Evolutionary conservation across 2,888 invertebrate species (phyloP), one percentile per base, ranked within the genome.

Genomic region (Tridacna gigas): DNA sequence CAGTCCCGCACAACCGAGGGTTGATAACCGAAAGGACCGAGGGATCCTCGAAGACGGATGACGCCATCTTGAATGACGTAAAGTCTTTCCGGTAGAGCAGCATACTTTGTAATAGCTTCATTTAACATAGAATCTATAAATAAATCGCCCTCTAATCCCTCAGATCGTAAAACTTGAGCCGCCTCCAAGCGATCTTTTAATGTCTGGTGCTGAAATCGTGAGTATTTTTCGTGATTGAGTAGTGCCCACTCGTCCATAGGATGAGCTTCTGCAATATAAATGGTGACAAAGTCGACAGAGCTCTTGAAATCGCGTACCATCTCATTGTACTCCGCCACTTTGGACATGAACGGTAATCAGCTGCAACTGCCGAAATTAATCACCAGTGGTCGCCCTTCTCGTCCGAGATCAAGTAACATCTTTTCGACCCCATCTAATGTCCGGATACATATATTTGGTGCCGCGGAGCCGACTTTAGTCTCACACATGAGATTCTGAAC

Each of bases 321-420:
- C 67, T 80, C 79, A 60, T 80, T 80, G 28, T 83, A 85, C 76
- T 74, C 69, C 20, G 28, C 75, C 69, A 86, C 28, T n/a, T 86
- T 79, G 47, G 84, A 69, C 75, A 88, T 85, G 61, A 86, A 88
- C 47, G 88, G 88, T 11, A 82, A 77, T 88, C 88, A 88, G 76
- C 83, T 80, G 60, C 86, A 86, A 26, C 88, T 88, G 11, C 88
- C 88, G 48, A 88, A 88, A 60, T 83, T 86, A 37, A 88, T 26
- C 61, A 88, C 79, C 13, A 88, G 79, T 18, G 88, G 88, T 20
- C 86, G 81, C 18, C 84, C 75, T 18, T 56, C 5, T 20, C 45
- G 79, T 73, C 77, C 81, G 65, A 83, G 82, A 61, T 85, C 80
- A 18, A 82, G 51, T 18, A 88, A 66, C 13, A 48, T 65, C 5